phyloP scores from a whole-genome alignment of 2,113 vertebrate species.

The Crotophaga sulcirostris region DNA sequence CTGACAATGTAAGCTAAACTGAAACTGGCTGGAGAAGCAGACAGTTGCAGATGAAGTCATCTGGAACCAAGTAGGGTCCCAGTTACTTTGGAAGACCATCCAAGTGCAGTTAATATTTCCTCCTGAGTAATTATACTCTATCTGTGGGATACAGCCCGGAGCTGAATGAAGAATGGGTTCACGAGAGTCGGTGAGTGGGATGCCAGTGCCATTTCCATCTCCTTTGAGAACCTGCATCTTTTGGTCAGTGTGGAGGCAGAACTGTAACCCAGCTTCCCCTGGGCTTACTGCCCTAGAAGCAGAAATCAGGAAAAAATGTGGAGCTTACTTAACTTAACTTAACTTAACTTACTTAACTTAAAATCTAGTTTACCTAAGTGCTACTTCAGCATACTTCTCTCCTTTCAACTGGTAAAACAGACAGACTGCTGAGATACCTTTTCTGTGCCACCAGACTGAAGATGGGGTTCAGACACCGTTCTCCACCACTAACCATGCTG shows the following conservation, averaged over 20 bases:
- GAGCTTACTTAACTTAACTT: too few relatives aligned
- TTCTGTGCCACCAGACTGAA: neutral
- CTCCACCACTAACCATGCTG: neutral
- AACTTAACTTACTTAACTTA: too few relatives aligned
- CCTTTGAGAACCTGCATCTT: neutral
- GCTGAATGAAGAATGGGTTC: neutral
- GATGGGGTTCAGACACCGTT: neutral
- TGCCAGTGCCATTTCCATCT: neutral
- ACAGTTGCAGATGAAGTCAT: neutral
- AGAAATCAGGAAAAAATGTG: neutral
- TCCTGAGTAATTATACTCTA: neutral
- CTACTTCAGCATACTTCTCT: neutral
- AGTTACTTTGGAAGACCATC: neutral
- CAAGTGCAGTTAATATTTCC: neutral
- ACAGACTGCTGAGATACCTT: neutral
- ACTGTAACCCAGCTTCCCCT: neutral
- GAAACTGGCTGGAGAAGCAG: constrained; percentile 1
- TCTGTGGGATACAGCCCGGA: neutral
- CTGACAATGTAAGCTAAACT: neutral
- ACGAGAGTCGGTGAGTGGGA: neutral
- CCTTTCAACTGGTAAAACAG: neutral
- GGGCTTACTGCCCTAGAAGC: neutral
- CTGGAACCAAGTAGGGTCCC: neutral
- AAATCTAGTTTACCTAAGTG: neutral
- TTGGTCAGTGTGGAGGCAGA: neutral